These are phyloP conservation scores for Andrena cerasifolii DNA, from an alignment of 1,140 invertebrate genomes.

Conservation along the genomic window DNA sequence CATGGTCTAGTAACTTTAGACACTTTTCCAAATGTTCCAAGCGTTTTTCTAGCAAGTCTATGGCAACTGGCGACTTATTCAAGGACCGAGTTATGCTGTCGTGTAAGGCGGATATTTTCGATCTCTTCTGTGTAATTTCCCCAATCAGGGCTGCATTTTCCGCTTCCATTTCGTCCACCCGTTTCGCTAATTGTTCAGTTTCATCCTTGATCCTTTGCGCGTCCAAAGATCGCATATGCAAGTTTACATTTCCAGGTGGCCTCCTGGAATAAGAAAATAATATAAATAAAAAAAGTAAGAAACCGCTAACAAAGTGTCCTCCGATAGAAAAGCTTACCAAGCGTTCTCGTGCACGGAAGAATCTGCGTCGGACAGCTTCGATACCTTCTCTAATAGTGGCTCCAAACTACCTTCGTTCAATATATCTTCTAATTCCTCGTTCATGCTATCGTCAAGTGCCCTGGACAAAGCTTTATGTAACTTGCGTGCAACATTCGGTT, in stretches of 20 bases:
- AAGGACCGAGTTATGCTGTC: conserved; percentile 35
- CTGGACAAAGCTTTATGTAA: conserved; percentile 64
- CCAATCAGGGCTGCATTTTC: conserved; percentile 67
- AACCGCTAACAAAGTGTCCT: neutral
- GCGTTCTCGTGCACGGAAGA: conserved; percentile 41
- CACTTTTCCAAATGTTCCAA: conserved; percentile 31
- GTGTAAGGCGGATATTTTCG: conserved; percentile 20
- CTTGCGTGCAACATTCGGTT: conserved; percentile 47
- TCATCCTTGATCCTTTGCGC: conserved; percentile 63
- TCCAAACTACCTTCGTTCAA: conserved; percentile 59
- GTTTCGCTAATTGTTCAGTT: conserved; percentile 56
- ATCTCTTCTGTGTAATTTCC: conserved; percentile 57
- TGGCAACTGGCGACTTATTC: neutral
- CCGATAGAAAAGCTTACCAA: too few relatives aligned
- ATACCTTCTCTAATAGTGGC: conserved; percentile 59
- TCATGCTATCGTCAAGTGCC: conserved; percentile 63
- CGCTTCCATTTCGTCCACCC: conserved; percentile 59
- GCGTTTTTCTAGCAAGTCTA: conserved; percentile 32
- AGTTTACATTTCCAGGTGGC: conserved; percentile 72
- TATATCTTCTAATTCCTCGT: conserved; percentile 59
- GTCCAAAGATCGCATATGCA: conserved; percentile 70
- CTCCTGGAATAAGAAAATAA: conserved; percentile 65
- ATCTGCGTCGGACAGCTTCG: conserved; percentile 54
- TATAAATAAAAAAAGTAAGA: conserved; percentile 17
- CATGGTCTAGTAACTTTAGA: neutral